These are phyloP conservation scores for Phlogophora meticulosa DNA, from an alignment of 2,888 invertebrate genomes.

Conservation along the genomic window DNA sequence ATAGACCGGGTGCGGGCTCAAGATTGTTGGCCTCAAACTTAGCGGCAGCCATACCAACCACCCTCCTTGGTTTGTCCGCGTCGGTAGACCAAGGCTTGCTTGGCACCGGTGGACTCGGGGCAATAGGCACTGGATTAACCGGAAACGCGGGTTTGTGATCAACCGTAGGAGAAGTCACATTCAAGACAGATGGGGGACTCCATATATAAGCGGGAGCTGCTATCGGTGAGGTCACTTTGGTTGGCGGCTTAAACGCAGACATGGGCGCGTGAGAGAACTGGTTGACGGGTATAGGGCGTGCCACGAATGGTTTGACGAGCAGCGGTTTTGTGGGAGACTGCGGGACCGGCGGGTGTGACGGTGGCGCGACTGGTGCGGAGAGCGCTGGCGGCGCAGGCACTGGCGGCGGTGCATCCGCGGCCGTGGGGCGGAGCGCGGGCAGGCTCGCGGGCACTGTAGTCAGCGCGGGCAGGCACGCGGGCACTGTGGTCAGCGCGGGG, in stretches of 20 bases:
- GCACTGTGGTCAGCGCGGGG: too few species aligned
- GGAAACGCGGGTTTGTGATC: slow-evolving; percentile 72
- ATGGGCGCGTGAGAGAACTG: slow-evolving; percentile 95
- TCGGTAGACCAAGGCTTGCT: slow-evolving; percentile 87
- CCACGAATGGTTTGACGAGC: slow-evolving; percentile 85
- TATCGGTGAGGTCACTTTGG: slow-evolving; percentile 83
- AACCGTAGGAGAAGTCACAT: slow-evolving; percentile 75
- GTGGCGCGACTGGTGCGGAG: slow-evolving; percentile 50
- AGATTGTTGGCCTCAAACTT: slow-evolving; percentile 88
- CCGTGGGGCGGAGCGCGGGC: slow-evolving; percentile 28
- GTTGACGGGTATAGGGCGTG: slow-evolving; percentile 92
- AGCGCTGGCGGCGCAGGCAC: slow-evolving; percentile 30
- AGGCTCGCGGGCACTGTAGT: too few species aligned
- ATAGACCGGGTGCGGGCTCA: slow-evolving; percentile 65
- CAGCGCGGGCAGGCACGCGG: too few species aligned
- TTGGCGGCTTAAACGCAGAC: slow-evolving; percentile 94
- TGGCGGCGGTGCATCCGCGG: slow-evolving; percentile 42
- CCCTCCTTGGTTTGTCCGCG: slow-evolving; percentile 84
- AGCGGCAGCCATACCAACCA: slow-evolving; percentile 88
- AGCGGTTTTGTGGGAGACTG: slow-evolving; percentile 79
- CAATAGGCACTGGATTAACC: slow-evolving; percentile 68
- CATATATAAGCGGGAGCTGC: slow-evolving; percentile 81
- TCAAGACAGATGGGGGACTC: slow-evolving; percentile 84
- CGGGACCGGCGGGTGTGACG: slow-evolving; percentile 66
- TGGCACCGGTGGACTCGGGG: slow-evolving; percentile 67